Evolutionary conservation across 2,888 invertebrate genomes (phyloP).

Genomic region (Diadegma fenestrale): DNA sequence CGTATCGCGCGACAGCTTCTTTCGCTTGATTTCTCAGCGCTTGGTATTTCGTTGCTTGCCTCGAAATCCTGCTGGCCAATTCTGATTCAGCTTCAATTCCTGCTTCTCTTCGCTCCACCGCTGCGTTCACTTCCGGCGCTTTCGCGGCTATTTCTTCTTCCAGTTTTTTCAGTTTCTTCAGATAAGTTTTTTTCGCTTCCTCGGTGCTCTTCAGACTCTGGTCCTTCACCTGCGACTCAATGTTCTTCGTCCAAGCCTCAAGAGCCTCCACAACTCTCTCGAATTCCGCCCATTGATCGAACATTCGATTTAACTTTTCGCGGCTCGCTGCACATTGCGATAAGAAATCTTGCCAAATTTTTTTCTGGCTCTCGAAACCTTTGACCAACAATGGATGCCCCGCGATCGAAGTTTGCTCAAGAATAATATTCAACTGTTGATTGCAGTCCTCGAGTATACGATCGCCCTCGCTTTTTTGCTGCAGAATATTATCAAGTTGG

Average conservation of each 20-base stretch:
- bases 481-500: conserved; percentile 91
- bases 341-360: conserved; percentile 91
- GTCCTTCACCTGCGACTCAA: conserved; percentile 94
- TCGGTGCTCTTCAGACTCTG: conserved; percentile 95
- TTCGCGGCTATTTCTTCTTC: conserved; percentile 90
- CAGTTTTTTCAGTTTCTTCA: conserved; percentile 91
- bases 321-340: conserved; percentile 90
- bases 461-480: conserved; percentile 91
- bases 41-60: conserved; percentile 93
- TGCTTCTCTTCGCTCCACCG: conserved; percentile 89
- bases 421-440: conserved; percentile 89
- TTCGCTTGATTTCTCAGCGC: conserved; percentile 92
- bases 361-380: conserved; percentile 91
- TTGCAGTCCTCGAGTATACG: conserved; percentile 90
- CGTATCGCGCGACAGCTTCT: conserved; percentile 93
- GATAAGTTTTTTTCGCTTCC: conserved; percentile 92
- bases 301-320: conserved; percentile 90
- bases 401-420: conserved; percentile 91
- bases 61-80: conserved; percentile 90
- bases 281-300: conserved; percentile 93
- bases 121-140: conserved; percentile 89
- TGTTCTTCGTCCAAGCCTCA: conserved; percentile 93
- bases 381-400: conserved; percentile 91
- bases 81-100: conserved; percentile 92
- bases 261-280: conserved; percentile 91